A percentile compares a stretch with the other conserved stretches of the same genome.
These are phyloP conservation scores for Pterois miles DNA, from an alignment of 2,797 vertebrate species.

Conservation along the genomic window DNA sequence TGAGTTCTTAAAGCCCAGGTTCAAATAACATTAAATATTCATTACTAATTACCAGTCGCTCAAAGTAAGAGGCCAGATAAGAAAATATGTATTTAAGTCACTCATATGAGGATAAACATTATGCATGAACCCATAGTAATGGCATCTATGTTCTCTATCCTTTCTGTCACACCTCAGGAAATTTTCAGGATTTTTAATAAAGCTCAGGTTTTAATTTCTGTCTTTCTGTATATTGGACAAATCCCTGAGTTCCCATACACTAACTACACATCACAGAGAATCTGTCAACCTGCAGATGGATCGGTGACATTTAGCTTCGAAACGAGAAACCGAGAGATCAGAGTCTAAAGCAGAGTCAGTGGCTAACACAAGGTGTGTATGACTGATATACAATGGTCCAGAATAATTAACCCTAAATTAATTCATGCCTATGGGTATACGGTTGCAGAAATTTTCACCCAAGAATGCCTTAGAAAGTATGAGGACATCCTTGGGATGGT, in stretches of 20 bases:
- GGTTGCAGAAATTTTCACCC: background rate
- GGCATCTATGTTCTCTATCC: background rate
- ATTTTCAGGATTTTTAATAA: background rate
- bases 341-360: background rate
- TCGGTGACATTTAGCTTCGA: background rate
- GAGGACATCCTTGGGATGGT: background rate
- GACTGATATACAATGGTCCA: background rate
- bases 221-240: background rate
- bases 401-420: background rate
- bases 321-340: background rate
- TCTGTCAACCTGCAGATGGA: background rate
- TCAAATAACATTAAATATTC: background rate
- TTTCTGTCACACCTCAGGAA: background rate
- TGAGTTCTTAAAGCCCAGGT: background rate
- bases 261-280: conserved; percentile 7
- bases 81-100: background rate
- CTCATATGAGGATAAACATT: background rate
- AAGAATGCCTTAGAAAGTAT: background rate
- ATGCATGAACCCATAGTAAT: background rate
- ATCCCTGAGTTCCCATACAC: background rate
- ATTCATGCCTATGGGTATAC: background rate
- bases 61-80: background rate
- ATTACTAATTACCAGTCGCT: too few relatives aligned
- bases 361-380: background rate
- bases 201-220: background rate